These are phyloP conservation scores for Montifringilla adamsi DNA, from an alignment of 2,113 vertebrate genomes.

Conservation along the genomic window DNA sequence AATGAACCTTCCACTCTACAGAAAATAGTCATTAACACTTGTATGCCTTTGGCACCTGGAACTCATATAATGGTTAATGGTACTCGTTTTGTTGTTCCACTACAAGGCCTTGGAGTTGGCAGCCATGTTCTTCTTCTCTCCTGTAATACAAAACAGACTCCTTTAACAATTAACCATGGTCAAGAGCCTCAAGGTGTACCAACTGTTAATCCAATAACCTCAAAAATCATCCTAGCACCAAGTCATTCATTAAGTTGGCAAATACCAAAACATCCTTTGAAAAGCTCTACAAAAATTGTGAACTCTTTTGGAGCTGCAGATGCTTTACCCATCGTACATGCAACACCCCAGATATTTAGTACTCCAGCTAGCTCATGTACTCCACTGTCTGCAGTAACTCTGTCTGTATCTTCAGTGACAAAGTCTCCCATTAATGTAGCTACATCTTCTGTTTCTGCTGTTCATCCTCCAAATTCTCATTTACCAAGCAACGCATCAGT, in stretches of 20 bases:
- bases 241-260: constrained; percentile 63
- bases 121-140: constrained; percentile 91
- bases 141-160: constrained; percentile 73
- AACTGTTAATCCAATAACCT: constrained; percentile 52
- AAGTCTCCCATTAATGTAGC: constrained; percentile 54
- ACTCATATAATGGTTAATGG: constrained; percentile 94
- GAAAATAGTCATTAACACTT: constrained; percentile 92
- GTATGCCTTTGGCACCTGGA: constrained; percentile 86
- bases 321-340: constrained; percentile 77
- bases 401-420: constrained; percentile 64
- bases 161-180: constrained; percentile 60
- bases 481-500: constrained; percentile 67
- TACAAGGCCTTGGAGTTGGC: constrained; percentile 90
- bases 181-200: constrained; percentile 49
- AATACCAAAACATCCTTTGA: constrained; percentile 62
- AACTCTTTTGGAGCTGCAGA: constrained; percentile 75
- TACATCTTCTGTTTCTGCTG: constrained; percentile 64
- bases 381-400: constrained; percentile 39
- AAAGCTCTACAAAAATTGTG: constrained; percentile 78
- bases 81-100: constrained; percentile 88
- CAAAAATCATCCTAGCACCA: constrained; percentile 64
- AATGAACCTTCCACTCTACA: constrained; percentile 81
- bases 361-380: constrained; percentile 65
- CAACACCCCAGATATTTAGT: constrained; percentile 74
- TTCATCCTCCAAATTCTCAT: constrained; percentile 52